These are phyloP conservation scores for Zaprionus capensis DNA, from an alignment of 1,140 invertebrate genomes.

Conservation along the genomic window DNA sequence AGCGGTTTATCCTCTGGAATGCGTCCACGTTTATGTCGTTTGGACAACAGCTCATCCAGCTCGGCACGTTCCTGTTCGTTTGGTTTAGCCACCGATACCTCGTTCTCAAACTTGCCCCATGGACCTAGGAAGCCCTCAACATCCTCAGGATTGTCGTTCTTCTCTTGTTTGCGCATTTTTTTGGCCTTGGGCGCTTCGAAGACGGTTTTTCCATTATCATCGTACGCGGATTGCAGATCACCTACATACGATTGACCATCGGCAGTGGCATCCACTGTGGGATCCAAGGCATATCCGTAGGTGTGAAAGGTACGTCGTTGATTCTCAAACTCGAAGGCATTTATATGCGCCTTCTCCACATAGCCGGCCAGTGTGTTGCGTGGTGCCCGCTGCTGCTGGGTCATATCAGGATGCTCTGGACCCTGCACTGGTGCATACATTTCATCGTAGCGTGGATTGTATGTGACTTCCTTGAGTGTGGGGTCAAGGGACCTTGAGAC, in stretches of 20 bases:
- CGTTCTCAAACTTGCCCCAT: constrained; percentile 97
- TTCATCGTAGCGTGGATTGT: constrained; percentile 98
- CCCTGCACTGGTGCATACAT: constrained; percentile 96
- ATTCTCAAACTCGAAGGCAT: constrained; percentile 99
- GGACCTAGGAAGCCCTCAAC: constrained; percentile 98
- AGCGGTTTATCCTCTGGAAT: constrained; percentile 94
- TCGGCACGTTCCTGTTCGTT: constrained; percentile 95
- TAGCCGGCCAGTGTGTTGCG: constrained; percentile 98
- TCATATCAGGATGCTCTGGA: constrained; percentile 95
- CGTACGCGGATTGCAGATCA: constrained; percentile 86
- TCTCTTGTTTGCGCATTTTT: constrained; percentile 95
- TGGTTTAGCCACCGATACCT: constrained; percentile 94
- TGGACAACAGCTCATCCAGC: constrained; percentile 97
- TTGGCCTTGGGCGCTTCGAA: constrained; percentile 92
- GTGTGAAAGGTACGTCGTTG: constrained; percentile 97
- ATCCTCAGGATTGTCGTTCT: constrained; percentile 96
- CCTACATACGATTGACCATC: constrained; percentile 89
- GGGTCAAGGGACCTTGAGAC: constrained; percentile 88
- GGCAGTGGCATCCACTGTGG: constrained; percentile 90
- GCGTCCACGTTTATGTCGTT: constrained; percentile 92
- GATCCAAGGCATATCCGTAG: constrained; percentile 98
- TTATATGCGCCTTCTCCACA: constrained; percentile 97
- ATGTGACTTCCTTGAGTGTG: constrained; percentile 91
- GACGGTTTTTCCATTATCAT: constrained; percentile 91
- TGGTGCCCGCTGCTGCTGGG: constrained; percentile 92